Evolutionary conservation across 2,888 invertebrate species (phyloP).

Genomic region (Ectemnius continuus): DNA sequence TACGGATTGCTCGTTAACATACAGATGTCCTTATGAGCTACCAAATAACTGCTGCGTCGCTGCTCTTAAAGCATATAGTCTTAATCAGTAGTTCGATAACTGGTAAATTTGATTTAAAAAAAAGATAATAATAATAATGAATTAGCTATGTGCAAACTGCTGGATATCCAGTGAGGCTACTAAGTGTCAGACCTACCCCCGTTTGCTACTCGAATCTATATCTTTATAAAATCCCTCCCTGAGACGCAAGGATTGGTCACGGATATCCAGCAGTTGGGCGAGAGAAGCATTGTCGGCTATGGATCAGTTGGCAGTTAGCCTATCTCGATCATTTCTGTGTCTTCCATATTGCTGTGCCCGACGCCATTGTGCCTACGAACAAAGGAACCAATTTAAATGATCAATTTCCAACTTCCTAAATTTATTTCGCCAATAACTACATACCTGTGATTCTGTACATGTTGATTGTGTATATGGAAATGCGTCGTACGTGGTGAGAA

Average conservation of each 20-base stretch:
- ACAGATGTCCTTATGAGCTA: constrained; percentile 35
- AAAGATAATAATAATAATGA: constrained; percentile 34
- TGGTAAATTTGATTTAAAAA: constrained; percentile 49
- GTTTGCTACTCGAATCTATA: constrained; percentile 53
- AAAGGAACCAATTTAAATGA: constrained; percentile 5
- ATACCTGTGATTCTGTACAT: constrained; percentile 65
- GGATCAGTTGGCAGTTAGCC: constrained; percentile 65
- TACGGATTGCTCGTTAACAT: no score
- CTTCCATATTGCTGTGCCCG: constrained; percentile 71
- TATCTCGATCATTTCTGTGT: constrained; percentile 73
- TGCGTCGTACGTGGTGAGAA: constrained; percentile 69
- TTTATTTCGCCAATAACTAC: no score
- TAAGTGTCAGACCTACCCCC: constrained; percentile 55
- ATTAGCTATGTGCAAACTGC: constrained; percentile 68
- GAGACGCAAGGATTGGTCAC: constrained; percentile 64
- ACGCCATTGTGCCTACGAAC: constrained; percentile 70
- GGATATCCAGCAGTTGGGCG: constrained; percentile 68
- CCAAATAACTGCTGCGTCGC: constrained; percentile 60
- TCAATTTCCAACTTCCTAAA: background rate
- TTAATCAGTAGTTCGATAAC: constrained; percentile 55
- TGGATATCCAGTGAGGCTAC: constrained; percentile 62
- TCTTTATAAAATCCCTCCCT: constrained; percentile 70
- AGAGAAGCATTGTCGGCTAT: constrained; percentile 61
- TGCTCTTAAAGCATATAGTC: constrained; percentile 54
- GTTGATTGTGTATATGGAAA: constrained; percentile 58